Evolutionary conservation across 2,888 invertebrate species (phyloP).

Genomic region (Lepas anatifera): DNA sequence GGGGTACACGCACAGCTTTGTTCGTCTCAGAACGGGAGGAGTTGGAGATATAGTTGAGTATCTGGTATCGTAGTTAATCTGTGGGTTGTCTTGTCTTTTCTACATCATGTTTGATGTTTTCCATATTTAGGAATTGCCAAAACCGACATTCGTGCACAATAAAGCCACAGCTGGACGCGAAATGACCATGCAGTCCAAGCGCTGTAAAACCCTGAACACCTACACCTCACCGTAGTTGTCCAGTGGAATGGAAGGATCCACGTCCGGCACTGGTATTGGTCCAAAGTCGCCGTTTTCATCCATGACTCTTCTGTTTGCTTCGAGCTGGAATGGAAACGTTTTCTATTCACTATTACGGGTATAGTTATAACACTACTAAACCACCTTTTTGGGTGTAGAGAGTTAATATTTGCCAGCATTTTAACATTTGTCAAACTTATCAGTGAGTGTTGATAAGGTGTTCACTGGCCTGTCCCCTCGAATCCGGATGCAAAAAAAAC

Average conservation of each 20-base stretch:
- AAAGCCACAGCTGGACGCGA: not conserved
- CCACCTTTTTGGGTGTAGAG: not conserved
- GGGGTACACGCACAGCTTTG: no score
- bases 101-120: no score
- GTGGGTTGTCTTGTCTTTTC: no score
- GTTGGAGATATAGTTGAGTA: no score
- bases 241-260: not conserved
- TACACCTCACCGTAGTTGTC: not conserved
- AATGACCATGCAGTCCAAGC: not conserved
- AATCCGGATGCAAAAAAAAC: not conserved
- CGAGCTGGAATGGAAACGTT: not conserved
- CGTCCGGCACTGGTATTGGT: not conserved
- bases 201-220: not conserved
- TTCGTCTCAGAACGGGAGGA: no score
- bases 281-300: slow-evolving; percentile 4
- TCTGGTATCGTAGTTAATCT: no score
- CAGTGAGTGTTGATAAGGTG: no score
- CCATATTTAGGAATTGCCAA: no score
- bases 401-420: not conserved
- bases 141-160: not conserved
- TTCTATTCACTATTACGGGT: not conserved
- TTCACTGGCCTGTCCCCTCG: not conserved
- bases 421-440: not conserved
- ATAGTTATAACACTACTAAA: not conserved
- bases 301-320: not conserved